Conservation (phyloP, 2,888 invertebrate genomes). For the Scaptomyza parva region DNA sequence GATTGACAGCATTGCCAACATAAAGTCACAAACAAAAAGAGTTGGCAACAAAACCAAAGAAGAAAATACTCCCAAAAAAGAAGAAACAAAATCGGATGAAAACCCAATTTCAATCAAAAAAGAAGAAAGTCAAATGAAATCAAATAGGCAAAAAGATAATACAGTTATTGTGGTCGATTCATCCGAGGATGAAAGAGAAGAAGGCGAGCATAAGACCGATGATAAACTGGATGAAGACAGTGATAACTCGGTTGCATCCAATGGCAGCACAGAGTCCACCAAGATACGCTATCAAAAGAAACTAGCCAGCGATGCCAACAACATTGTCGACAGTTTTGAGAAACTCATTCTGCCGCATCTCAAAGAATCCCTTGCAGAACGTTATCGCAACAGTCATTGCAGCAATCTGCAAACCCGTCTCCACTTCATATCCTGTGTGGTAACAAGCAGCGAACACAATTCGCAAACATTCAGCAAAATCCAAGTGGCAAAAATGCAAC, state of each 20-base stretch:
- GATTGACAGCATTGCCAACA: not conserved
- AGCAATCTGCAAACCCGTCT: constrained; percentile 63
- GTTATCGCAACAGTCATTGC: constrained; percentile 74
- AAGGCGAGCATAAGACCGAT: constrained; percentile 16
- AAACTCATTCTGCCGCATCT: constrained; percentile 79
- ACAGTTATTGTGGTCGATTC: constrained; percentile 52
- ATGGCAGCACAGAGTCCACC: constrained; percentile 53
- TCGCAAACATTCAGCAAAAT: constrained; percentile 68
- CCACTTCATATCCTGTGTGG: constrained; percentile 81
- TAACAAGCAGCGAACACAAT: constrained; percentile 75
- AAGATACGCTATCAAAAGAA: constrained; percentile 52
- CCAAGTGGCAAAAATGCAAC: constrained; percentile 78
- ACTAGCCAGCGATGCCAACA: constrained; percentile 71
- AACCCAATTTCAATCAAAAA: constrained; percentile 11
- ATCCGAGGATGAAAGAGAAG: constrained; percentile 53
- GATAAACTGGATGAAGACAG: constrained; percentile 21
- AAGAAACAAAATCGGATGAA: not conserved
- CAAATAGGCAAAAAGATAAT: no score
- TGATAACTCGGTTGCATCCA: constrained; percentile 46
- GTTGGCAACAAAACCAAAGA: not conserved
- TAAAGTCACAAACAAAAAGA: not conserved
- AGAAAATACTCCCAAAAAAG: not conserved
- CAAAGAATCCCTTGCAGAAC: constrained; percentile 59
- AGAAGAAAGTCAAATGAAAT: not conserved
- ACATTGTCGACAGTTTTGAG: constrained; percentile 81